These are phyloP conservation scores for Tigriopus japonicus DNA, from an alignment of 1,140 invertebrate species.

Conservation along the genomic window DNA sequence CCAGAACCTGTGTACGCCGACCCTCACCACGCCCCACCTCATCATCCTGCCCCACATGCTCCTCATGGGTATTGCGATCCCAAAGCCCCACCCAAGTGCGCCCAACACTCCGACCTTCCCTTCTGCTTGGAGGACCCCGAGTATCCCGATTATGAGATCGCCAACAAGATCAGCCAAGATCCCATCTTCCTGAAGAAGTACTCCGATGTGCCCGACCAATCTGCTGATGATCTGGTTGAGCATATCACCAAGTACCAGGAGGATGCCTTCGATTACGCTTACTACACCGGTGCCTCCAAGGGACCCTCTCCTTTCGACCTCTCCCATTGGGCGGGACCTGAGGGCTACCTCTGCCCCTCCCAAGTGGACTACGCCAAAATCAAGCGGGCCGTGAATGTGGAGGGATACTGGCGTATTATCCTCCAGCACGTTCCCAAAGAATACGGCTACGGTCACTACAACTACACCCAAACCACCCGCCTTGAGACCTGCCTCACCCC, in stretches of 20 bases:
- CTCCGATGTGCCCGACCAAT: slow-evolving; percentile 19
- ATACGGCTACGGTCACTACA: slow-evolving; percentile 15
- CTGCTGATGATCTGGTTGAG: slow-evolving; percentile 19
- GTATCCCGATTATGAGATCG: slow-evolving; percentile 19
- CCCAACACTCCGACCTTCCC: slow-evolving; percentile 16
- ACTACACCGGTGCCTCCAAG: slow-evolving; percentile 19
- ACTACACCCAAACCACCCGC: slow-evolving; percentile 19
- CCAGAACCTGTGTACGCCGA: background rate
- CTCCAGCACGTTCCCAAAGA: slow-evolving; percentile 14
- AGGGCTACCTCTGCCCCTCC: slow-evolving; percentile 21
- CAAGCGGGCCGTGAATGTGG: slow-evolving; percentile 18
- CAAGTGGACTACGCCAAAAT: slow-evolving; percentile 17
- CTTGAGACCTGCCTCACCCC: slow-evolving; percentile 18
- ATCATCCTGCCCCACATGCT: slow-evolving; percentile 23
- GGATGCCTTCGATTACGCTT: slow-evolving; percentile 17
- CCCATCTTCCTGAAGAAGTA: slow-evolving; percentile 19
- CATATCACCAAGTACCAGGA: slow-evolving; percentile 17
- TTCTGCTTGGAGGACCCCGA: slow-evolving; percentile 19
- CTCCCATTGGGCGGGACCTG: slow-evolving; percentile 18
- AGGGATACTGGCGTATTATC: slow-evolving; percentile 20
- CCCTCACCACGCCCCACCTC: slow-evolving; percentile 21
- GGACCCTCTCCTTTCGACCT: slow-evolving; percentile 16
- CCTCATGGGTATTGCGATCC: slow-evolving; percentile 24
- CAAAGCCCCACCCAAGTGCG: slow-evolving; percentile 18
- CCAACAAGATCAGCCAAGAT: slow-evolving; percentile 18